A percentile compares a stretch with the other conserved stretches of the same genome.
Evolutionary conservation across 2,888 invertebrate species (phyloP).

Genomic region (Disparrhopalites patrizii): DNA sequence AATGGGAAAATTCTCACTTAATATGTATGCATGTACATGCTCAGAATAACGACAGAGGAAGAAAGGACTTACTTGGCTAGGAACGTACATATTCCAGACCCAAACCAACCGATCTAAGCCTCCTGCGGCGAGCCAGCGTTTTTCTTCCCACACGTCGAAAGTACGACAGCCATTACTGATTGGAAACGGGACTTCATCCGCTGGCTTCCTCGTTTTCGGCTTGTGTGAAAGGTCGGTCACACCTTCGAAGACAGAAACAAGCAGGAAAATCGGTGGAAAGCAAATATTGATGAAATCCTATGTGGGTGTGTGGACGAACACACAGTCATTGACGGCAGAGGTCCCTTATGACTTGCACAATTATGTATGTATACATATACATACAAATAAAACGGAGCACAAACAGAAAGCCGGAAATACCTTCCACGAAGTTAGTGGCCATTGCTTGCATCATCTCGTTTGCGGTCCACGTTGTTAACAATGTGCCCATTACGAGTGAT

Average conservation of each 20-base stretch:
- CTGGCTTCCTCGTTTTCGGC: conserved; percentile 16
- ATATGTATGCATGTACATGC: too few relatives aligned
- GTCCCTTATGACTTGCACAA: too few relatives aligned
- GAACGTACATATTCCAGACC: conserved; percentile 34
- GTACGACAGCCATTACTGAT: conserved; percentile 29
- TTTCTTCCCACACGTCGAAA: conserved; percentile 35
- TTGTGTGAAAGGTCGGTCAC: conserved; percentile 23
- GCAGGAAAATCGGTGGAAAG: too few relatives aligned
- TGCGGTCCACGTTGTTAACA: conserved; percentile 24
- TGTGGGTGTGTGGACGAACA: too few relatives aligned
- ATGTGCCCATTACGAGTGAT: conserved; percentile 19
- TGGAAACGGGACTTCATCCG: conserved; percentile 28
- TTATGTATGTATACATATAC: too few relatives aligned
- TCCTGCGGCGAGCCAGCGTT: conserved; percentile 29
- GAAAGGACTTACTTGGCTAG: conserved; percentile 21
- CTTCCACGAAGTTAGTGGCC: conserved; percentile 20
- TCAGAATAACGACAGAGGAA: neutral
- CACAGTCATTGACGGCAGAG: too few relatives aligned
- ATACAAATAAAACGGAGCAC: too few relatives aligned
- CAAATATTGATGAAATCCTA: too few relatives aligned
- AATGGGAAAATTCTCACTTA: too few relatives aligned
- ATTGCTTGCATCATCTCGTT: conserved; percentile 28
- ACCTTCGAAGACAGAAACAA: too few relatives aligned
- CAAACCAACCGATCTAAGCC: conserved; percentile 33
- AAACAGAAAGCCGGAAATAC: too few relatives aligned